Evolutionary conservation across 2,797 vertebrate species (phyloP), one percentile per base, ranked within the genome.

Genomic region (Crocidura indochinensis): DNA sequence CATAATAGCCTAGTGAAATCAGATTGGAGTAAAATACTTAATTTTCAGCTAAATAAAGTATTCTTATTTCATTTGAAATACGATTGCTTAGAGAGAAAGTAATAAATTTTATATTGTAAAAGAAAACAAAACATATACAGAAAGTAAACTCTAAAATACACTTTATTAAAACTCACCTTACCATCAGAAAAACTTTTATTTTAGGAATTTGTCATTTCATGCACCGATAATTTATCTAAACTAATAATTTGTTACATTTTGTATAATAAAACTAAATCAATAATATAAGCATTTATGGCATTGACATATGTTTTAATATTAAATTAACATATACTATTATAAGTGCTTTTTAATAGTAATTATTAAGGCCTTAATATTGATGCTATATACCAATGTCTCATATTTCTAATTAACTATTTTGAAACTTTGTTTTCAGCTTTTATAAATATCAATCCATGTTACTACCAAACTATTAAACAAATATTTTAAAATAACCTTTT

Each of bases 291-390:
- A 79, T 74, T 78, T 38, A 62, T 89, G 60, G 31, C 17, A 22
- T 8, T 76, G 46, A 76, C 86, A 31, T 80, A 24, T 2, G 84
- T 83, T 65, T 47, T 94, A 82, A 87, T 78, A 88, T 88, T 62
- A 75, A 94, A 75, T 82, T 92, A 85, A 94, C 56, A 38, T 80
- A 31, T 79, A 65, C 12, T 4, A 79, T 84, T 64, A 56, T 2
- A 77, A n/a, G n/a, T n/a, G n/a, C n/a, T n/a, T 69, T 85, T 93
- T 91, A 76, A 24, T 68, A 85, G 71, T 79, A 15, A 38, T 82
- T 76, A 68, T 31, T 88, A 84, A 74, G 51, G 0, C 62, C 87
- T 92, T 79, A 75, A 31, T 88, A 73, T 49, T 64, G 90, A 29
- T 75, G 46, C 68, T 82, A 9, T 46, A 75, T 65, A 60, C 29